These are phyloP conservation scores for Heliornis fulica DNA, from an alignment of 2,113 vertebrate species.

Conservation along the genomic window DNA sequence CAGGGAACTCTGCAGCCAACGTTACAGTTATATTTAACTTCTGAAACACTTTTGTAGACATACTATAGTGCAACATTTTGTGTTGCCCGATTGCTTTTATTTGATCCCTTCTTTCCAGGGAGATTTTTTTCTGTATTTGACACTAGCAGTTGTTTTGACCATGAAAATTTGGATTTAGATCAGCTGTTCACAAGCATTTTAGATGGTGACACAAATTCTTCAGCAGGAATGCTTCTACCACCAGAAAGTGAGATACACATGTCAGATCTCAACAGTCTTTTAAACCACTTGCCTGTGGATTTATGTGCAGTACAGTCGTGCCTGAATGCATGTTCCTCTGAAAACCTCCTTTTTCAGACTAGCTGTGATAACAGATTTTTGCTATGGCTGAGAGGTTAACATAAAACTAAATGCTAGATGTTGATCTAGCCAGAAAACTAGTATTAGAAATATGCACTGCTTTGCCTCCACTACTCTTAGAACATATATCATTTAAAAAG, in stretches of 20 bases:
- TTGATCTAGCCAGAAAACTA: not conserved
- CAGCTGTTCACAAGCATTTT: slow-evolving; percentile 48
- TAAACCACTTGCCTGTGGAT: not conserved
- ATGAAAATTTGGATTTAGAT: slow-evolving; percentile 16
- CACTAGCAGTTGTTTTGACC: slow-evolving; percentile 32
- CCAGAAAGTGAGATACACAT: not conserved
- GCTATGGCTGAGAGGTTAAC: not conserved
- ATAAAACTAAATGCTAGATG: not conserved
- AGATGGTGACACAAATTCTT: not conserved
- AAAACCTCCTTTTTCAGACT: not conserved
- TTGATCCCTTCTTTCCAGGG: slow-evolving; percentile 1
- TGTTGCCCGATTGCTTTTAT: not conserved
- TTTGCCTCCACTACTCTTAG: not conserved
- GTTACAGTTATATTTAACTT: not conserved
- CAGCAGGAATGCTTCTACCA: not conserved
- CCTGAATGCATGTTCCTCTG: not conserved
- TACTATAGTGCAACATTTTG: not conserved
- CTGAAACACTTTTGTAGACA: not conserved
- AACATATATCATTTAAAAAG: not conserved
- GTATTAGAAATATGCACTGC: not conserved
- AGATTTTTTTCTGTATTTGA: not conserved
- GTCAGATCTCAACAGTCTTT: not conserved
- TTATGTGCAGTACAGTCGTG: not conserved
- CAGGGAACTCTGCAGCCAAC: not conserved
- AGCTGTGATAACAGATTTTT: not conserved